Base-by-base conservation (phyloP, 2,113 vertebrate species). In the Acanthochromis polyacanthus region DNA sequence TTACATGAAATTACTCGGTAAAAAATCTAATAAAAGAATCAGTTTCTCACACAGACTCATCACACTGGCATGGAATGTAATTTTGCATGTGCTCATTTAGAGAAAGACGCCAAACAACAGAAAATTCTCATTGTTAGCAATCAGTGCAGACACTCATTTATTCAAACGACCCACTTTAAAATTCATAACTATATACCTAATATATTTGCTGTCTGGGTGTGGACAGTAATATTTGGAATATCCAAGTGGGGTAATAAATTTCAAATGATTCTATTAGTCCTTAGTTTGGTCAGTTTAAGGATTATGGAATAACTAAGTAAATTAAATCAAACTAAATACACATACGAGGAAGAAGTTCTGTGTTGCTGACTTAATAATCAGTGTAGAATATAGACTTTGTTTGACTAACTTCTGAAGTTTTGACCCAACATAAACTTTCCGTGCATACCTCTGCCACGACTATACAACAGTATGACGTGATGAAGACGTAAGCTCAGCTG, bases 391-490 rank as follows among this genome's bases (percentile, higher is more conserved):
- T 10, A 55, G 52, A 55, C 52, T 55, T 55, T 23, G 52, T 55
- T 10, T 6, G 12, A 59, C 14, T 61, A 60, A 69, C 5, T 11
- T 46, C 9, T n/a, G 1, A 16, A 30, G 23, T 48, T 60, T 65
- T 62, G 51, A 74, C 36, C 19, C 14, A n/a, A 51, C 45, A 58
- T 20, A 32, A 22, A 38, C 43, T 57, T 62, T 80, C 32, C 8
- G 40, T 23, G 19, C n/a, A 65, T 23, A 51, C 30, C 22, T n/a
- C 43, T 57, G 38, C 60, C 25, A 11, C 32, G 16, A 40, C 40
- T 43, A 58, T 1, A 81, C 15, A 67, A 46, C 14, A 19, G 48
- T 17, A 45, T 56, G 70, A 58, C 10, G 40, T 51, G 19, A 51
- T 51, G 5, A 68, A 57, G 1, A 69, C 1, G 3, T 17, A 30